Base-by-base conservation (phyloP, 2,113 vertebrate species). In the Opisthocomus hoazin region DNA sequence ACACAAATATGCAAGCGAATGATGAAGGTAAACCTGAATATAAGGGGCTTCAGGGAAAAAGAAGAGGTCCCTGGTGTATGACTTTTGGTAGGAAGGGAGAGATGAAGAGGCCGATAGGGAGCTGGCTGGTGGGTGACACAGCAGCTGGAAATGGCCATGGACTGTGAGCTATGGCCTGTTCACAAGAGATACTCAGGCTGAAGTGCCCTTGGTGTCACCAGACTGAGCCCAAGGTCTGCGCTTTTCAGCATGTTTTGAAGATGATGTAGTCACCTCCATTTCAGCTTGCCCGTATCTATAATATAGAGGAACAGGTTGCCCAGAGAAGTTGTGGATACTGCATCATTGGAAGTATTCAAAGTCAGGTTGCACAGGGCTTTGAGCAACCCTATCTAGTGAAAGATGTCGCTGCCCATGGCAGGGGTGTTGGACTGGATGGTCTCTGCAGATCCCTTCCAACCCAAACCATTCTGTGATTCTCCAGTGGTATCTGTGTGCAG, bases 1-100 rank as follows among this genome's bases (percentile, higher is more conserved):
- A 32, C 32, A 15, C 0, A 0, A 32, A 18, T 41, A 11, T 61
- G n/a, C 26, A 58, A 73, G 20, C 0, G 7, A 85, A 56, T 2
- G 0, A 7, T 60, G 30, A 78, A 71, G 10, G 65, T 9, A 89
- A 93, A 76, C 37, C 26, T 79, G 74, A 84, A 94, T 96, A 64
- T 34, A 75, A 79, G 46, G 17, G 12, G 12, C 9, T 64, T 34
- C 17, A 36, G 34, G 64, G 39, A 48, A 71, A 54, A 78, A 46
- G 5, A 70, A 27, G 5, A 34, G 2, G 5, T 70, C 60, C 34
- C 30, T 1, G 2, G 18, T 64, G 16, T 10, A 24, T 30, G 7
- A 75, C n/a, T 79, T 93, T 23, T 46, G 9, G 11, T 20, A 9
- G 32, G 3, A 77, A 73, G 16, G 34, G 30, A 53, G 27, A 65